Conservation (phyloP, 1,140 invertebrate genomes). For the Acyrthosiphon pisum region DNA sequence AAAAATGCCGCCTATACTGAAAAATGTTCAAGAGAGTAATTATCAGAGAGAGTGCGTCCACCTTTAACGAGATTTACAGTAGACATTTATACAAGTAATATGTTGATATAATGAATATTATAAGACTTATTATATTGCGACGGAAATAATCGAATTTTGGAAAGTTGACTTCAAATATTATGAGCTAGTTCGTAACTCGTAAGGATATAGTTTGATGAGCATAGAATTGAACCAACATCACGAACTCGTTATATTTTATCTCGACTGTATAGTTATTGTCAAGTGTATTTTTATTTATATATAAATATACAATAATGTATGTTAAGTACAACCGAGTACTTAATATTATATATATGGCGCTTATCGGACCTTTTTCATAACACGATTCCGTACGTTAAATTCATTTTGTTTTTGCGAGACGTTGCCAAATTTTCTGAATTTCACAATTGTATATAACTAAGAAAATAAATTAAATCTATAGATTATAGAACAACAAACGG, state of each 20-base stretch:
- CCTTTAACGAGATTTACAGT: not conserved
- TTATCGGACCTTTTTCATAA: constrained; percentile 8
- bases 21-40: too few species aligned
- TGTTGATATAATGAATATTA: too few species aligned
- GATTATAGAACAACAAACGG: not conserved
- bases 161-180: not conserved
- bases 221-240: not conserved
- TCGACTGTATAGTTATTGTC: not conserved
- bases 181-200: not conserved
- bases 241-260: not conserved
- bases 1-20: not conserved
- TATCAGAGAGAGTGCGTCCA: not conserved
- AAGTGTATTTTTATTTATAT: not conserved
- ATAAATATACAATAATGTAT: not conserved
- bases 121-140: not conserved
- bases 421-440: not conserved
- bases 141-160: not conserved
- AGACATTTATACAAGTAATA: not conserved
- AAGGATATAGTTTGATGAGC: not conserved
- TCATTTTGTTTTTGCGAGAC: not conserved
- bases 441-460: not conserved
- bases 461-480: constrained; percentile 14
- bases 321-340: not conserved
- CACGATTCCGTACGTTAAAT: not conserved
- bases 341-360: not conserved